Percentiles rank a stretch among this genome's conserved stretches.
phyloP scores from a whole-genome alignment of 2,888 invertebrate species.

The Brenthis ino region DNA sequence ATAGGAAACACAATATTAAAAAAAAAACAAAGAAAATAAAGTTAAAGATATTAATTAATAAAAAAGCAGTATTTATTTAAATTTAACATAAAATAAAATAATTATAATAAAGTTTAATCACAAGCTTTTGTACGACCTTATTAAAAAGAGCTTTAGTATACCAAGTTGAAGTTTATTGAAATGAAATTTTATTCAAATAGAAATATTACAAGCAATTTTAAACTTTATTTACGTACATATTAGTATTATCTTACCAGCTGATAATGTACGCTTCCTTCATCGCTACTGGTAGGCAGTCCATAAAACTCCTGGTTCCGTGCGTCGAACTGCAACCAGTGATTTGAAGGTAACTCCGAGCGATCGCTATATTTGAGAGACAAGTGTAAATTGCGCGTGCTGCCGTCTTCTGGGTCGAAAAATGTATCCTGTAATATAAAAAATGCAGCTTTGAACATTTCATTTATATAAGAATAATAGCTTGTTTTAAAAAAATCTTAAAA shows the following conservation, averaged over 20 bases:
- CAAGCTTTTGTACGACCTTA: no score
- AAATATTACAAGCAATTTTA: no score
- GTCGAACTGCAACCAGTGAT: slow-evolving; percentile 95
- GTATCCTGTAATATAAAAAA: slow-evolving; percentile 84
- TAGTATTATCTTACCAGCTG: slow-evolving; percentile 80
- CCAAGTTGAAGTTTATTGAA: no score
- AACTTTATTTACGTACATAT: no score
- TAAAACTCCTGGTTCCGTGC: slow-evolving; percentile 93
- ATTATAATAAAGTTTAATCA: no score
- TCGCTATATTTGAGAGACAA: slow-evolving; percentile 89
- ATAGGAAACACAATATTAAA: no score
- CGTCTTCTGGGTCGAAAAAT: slow-evolving; percentile 94
- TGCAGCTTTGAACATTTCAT: not conserved
- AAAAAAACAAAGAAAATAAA: no score
- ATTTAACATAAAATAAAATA: no score
- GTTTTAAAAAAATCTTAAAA: not conserved
- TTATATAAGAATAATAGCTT: not conserved
- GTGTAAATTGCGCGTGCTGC: slow-evolving; percentile 86
- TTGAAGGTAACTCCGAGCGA: slow-evolving; percentile 84
- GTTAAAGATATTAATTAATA: no score
- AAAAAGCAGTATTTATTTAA: no score
- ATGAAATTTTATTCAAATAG: no score
- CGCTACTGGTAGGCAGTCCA: slow-evolving; percentile 89
- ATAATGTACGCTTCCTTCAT: slow-evolving; percentile 89
- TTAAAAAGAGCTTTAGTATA: no score